Conservation (phyloP, 2,888 invertebrate species). For the Standfussiana lucernea region DNA sequence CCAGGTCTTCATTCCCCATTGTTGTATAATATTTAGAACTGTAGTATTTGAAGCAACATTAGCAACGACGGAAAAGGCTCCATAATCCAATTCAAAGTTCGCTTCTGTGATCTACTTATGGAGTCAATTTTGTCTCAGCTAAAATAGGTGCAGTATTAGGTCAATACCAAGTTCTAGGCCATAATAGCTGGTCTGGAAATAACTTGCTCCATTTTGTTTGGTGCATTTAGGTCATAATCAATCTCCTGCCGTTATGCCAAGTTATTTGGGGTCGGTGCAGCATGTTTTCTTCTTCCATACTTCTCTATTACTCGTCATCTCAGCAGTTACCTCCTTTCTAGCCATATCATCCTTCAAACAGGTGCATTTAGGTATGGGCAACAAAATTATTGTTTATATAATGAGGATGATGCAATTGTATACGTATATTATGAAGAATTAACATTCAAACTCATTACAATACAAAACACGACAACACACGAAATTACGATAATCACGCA, state of each 20-base stretch:
- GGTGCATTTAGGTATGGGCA: not conserved
- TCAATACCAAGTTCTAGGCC: conserved; percentile 15
- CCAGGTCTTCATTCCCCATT: not conserved
- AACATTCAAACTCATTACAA: not conserved
- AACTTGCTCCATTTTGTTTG: conserved; percentile 17
- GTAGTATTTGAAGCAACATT: not conserved
- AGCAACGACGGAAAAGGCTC: not conserved
- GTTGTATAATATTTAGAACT: not conserved
- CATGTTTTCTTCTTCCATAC: too few relatives aligned
- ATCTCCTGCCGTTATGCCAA: too few relatives aligned
- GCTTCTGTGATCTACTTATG: not conserved
- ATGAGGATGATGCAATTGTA: not conserved
- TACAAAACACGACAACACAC: conserved; percentile 4
- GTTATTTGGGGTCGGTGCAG: too few relatives aligned
- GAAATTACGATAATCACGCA: conserved; percentile 4
- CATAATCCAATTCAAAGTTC: too few relatives aligned
- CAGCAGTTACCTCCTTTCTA: too few relatives aligned
- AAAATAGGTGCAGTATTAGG: conserved; percentile 34
- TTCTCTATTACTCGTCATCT: too few relatives aligned
- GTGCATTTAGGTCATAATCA: not conserved
- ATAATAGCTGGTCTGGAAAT: conserved; percentile 15
- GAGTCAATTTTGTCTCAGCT: conserved; percentile 1
- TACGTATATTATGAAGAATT: not conserved
- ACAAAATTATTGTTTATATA: not conserved
- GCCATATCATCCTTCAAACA: too few relatives aligned